Evolutionary conservation across 2,888 invertebrate species (phyloP).

Genomic region (Hemaris fuciformis): DNA sequence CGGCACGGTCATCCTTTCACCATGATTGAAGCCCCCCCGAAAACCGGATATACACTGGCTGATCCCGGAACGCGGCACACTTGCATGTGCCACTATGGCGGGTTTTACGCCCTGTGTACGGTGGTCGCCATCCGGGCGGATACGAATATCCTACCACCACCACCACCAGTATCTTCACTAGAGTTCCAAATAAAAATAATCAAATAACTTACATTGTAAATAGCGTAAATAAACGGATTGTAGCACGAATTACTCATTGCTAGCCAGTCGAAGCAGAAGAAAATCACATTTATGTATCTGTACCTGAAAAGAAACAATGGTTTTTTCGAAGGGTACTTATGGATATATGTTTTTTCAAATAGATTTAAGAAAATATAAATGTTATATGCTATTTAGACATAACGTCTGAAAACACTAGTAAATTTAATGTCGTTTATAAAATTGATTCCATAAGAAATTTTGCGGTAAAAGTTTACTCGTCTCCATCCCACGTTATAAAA

Average conservation of each 20-base stretch:
- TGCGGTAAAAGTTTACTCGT: not conserved
- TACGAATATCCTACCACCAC: too few species aligned
- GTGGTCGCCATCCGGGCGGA: too few species aligned
- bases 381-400: not conserved
- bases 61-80: too few species aligned
- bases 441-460: not conserved
- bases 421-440: not conserved
- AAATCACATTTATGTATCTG: constrained; percentile 91
- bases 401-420: not conserved
- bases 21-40: too few species aligned
- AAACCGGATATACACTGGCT: too few species aligned
- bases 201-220: constrained; percentile 87
- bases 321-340: too few species aligned
- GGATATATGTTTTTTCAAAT: too few species aligned
- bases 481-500: not conserved
- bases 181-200: not conserved
- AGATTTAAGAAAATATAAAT: not conserved
- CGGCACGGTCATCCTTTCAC: too few species aligned
- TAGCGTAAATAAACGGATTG: constrained; percentile 94
- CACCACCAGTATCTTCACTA: too few species aligned
- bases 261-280: constrained; percentile 93
- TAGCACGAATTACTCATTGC: constrained; percentile 95
- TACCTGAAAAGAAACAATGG: constrained; percentile 82
- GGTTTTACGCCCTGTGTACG: too few species aligned
- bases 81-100: too few species aligned